Conservation (phyloP, 2,113 vertebrate genomes). For the Gadus chalcogrammus region DNA sequence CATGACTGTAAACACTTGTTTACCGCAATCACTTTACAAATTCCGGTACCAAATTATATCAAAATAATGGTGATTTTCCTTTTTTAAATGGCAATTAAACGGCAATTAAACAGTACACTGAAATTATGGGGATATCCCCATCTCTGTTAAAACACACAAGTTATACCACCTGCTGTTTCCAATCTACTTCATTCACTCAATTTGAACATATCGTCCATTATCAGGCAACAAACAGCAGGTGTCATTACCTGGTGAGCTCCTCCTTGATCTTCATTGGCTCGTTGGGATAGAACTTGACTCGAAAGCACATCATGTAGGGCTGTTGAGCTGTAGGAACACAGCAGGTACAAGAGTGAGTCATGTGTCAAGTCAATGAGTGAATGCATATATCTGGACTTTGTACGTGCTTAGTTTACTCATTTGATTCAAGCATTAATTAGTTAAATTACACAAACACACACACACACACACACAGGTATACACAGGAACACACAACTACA, state of each 20-base stretch:
- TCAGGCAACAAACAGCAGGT: too few species aligned
- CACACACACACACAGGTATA: constrained; percentile 11
- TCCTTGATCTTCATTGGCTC: constrained; percentile 99
- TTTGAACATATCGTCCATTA: too few species aligned
- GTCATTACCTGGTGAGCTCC: constrained; percentile 93
- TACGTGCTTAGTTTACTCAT: constrained; percentile 34
- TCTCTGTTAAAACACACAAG: too few species aligned
- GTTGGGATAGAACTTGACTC: constrained; percentile 98
- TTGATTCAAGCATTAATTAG: constrained; percentile 50
- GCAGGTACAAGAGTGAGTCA: constrained; percentile 60
- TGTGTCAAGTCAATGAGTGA: background rate
- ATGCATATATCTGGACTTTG: background rate
- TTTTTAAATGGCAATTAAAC: too few species aligned
- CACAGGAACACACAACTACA: background rate
- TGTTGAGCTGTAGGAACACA: constrained; percentile 81
- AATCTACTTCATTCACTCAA: too few species aligned
- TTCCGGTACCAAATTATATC: too few species aligned
- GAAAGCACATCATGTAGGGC: constrained; percentile 98
- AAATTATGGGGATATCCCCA: too few species aligned
- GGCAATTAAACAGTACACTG: too few species aligned
- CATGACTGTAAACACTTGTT: too few species aligned
- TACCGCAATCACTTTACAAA: too few species aligned
- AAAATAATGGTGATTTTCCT: too few species aligned
- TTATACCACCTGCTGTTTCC: too few species aligned
- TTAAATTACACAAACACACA: constrained; percentile 9